These are phyloP conservation scores for Mobula hypostoma DNA, from an alignment of 2,113 vertebrate species.

Conservation along the genomic window DNA sequence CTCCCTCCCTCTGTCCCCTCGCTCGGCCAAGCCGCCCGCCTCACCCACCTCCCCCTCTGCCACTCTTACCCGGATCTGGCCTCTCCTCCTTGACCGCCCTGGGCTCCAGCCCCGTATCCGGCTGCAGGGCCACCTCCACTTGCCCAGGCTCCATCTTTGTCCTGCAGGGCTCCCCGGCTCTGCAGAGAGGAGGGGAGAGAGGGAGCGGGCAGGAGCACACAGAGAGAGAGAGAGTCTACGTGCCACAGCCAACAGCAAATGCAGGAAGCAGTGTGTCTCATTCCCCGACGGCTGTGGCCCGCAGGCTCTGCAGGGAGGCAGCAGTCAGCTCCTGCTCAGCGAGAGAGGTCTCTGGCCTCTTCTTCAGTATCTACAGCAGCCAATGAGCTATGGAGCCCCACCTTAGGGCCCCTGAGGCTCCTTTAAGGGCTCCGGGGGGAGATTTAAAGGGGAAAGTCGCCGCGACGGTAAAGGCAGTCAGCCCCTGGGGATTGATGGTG, in stretches of 20 bases:
- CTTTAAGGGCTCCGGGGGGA: slow-evolving; percentile 26
- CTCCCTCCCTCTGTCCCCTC: not conserved
- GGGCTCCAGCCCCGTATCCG: not conserved
- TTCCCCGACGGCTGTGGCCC: not conserved
- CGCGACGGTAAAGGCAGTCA: not conserved
- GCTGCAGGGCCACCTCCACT: not conserved
- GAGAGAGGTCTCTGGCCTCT: not conserved
- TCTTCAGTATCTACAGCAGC: not conserved
- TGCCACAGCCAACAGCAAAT: not conserved
- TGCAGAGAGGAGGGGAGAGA: not conserved
- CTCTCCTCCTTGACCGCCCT: not conserved
- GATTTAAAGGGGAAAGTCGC: slow-evolving; percentile 10
- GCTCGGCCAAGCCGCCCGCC: too few species aligned
- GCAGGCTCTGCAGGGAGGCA: too few species aligned
- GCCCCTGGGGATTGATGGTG: not conserved
- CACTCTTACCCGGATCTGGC: slow-evolving; percentile 16
- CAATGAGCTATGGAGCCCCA: slow-evolving; percentile 6
- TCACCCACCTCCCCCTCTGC: not conserved
- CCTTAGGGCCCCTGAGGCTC: slow-evolving; percentile 21
- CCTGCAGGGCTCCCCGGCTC: not conserved
- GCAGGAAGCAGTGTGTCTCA: too few species aligned
- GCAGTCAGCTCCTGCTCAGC: too few species aligned
- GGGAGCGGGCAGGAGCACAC: not conserved
- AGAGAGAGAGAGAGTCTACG: not conserved
- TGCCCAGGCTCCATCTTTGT: not conserved